Conservation (phyloP, 2,113 vertebrate species). For the Talpa occidentalis region DNA sequence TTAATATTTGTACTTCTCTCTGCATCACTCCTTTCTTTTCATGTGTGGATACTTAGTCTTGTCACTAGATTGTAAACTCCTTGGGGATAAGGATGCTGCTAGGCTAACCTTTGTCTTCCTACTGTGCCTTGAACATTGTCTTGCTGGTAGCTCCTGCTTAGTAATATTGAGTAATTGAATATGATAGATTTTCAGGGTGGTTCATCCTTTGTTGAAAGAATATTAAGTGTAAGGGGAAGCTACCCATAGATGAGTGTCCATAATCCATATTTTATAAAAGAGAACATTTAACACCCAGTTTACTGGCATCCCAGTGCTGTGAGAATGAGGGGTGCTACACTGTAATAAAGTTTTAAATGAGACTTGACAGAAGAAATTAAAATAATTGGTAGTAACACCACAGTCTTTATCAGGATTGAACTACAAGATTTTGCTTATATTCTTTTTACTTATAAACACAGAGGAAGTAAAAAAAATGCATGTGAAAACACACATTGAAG, state of each 20-base stretch:
- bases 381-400: neutral
- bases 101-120: neutral
- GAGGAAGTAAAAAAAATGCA: constrained; percentile 54
- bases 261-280: neutral
- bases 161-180: neutral
- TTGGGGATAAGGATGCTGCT: neutral
- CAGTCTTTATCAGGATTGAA: neutral
- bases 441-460: constrained; percentile 23
- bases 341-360: constrained; percentile 52
- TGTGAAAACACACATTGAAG: constrained; percentile 54
- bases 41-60: neutral
- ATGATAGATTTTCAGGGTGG: neutral
- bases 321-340: neutral
- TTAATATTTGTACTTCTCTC: constrained; percentile 6
- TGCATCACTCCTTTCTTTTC: neutral
- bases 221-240: neutral
- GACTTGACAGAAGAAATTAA: neutral
- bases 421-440: neutral
- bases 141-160: neutral
- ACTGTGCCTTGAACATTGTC: neutral
- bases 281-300: constrained; percentile 5
- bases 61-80: neutral
- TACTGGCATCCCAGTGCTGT: neutral
- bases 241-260: neutral
- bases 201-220: constrained; percentile 23